Conservation (phyloP, 2,888 invertebrate genomes). For the Tipula confusa region DNA sequence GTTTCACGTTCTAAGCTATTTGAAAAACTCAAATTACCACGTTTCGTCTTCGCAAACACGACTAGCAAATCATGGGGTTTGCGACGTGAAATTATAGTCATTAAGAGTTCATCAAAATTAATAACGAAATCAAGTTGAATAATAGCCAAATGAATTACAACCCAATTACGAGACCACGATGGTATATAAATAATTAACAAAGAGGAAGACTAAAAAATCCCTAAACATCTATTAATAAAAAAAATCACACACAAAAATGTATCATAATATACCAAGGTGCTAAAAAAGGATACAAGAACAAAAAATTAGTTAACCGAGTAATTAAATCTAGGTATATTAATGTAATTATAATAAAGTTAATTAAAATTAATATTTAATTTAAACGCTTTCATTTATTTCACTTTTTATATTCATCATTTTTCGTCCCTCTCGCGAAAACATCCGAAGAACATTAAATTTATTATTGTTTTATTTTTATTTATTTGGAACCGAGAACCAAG, state of each 20-base stretch:
- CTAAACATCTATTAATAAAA: no score
- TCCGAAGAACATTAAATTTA: background rate
- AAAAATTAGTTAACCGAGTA: background rate
- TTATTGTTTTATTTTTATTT: background rate
- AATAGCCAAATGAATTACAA: background rate
- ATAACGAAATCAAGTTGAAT: background rate
- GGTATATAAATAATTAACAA: background rate
- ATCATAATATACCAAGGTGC: no score
- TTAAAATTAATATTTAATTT: slow-evolving; percentile 20
- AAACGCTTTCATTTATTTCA: slow-evolving; percentile 1
- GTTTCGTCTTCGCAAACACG: no score
- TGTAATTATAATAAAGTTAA: background rate
- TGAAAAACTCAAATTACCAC: no score
- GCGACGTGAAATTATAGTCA: no score
- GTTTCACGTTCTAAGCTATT: no score
- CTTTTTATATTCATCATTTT: background rate
- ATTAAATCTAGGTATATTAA: slow-evolving; percentile 15
- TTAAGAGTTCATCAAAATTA: background rate
- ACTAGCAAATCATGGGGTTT: no score
- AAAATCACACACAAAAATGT: no score
- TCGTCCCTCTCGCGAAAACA: slow-evolving; percentile 15
- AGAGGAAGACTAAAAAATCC: background rate
- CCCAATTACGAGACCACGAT: background rate
- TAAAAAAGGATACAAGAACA: no score
- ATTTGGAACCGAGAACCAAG: background rate